Percentiles rank a stretch among this genome's conserved stretches.
Evolutionary conservation across 2,888 invertebrate genomes (phyloP).

Genomic region (Apamea monoglypha): DNA sequence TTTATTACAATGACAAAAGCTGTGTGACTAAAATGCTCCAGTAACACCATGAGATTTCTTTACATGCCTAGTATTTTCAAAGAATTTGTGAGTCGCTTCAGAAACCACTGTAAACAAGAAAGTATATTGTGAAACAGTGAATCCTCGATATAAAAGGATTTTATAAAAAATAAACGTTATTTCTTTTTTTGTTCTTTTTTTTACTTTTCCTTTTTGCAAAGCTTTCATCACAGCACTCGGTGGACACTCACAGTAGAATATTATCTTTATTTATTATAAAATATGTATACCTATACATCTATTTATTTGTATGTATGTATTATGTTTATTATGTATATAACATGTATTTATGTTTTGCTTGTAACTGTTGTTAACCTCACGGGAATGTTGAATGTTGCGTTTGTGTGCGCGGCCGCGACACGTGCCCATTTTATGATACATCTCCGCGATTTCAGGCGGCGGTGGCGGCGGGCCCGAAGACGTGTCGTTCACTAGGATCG

Average conservation of each 20-base stretch:
- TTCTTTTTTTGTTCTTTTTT: conserved; percentile 85
- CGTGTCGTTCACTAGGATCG: conserved; percentile 93
- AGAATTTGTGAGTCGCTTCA: conserved; percentile 64
- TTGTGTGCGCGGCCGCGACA: conserved; percentile 67
- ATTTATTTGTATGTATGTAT: conserved; percentile 67
- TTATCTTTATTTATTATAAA: conserved; percentile 75
- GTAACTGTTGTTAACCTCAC: conserved; percentile 84
- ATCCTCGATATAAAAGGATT: conserved; percentile 63
- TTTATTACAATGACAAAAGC: conserved; percentile 78
- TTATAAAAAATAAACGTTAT: conserved; percentile 83
- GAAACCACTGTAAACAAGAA: conserved; percentile 63
- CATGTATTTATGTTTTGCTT: conserved; percentile 82
- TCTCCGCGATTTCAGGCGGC: conserved; percentile 80
- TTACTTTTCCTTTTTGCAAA: conserved; percentile 85
- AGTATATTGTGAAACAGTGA: conserved; percentile 63
- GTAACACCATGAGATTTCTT: conserved; percentile 77
- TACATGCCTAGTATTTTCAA: conserved; percentile 69
- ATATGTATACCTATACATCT: conserved; percentile 72
- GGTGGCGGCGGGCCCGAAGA: conserved; percentile 86
- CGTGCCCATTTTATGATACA: conserved; percentile 68
- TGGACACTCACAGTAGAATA: conserved; percentile 88
- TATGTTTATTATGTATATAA: conserved; percentile 76
- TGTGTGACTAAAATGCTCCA: conserved; percentile 84
- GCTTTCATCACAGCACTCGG: conserved; percentile 90
- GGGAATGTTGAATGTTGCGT: conserved; percentile 82